phyloP scores from a whole-genome alignment of 2,113 vertebrate species.

The Psammodynastes pulverulentus region DNA sequence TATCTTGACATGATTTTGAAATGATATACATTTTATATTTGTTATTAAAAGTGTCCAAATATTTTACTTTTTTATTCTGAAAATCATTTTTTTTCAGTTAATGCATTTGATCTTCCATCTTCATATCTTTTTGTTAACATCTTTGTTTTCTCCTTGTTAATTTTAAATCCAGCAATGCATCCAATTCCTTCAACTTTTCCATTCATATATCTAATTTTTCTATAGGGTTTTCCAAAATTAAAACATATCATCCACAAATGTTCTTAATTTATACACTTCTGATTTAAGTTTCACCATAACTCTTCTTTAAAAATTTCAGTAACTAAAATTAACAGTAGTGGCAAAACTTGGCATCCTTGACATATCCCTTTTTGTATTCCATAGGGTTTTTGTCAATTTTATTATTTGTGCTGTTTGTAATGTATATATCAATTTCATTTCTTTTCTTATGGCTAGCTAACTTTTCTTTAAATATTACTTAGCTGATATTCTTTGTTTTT shows the following conservation, averaged over 20 bases:
- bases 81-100: background rate
- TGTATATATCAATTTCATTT: background rate
- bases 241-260: background rate
- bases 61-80: background rate
- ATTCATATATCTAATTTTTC: background rate
- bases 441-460: background rate
- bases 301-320: background rate
- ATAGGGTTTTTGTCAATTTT: background rate
- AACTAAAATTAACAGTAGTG: background rate
- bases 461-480: background rate
- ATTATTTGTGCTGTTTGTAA: background rate
- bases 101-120: too few species aligned
- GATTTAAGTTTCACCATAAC: background rate
- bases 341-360: background rate
- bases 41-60: background rate
- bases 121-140: too few species aligned
- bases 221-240: background rate
- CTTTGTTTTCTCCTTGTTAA: background rate
- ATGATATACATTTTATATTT: background rate
- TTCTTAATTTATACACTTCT: background rate
- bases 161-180: background rate
- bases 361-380: background rate
- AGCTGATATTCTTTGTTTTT: background rate
- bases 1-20: background rate
- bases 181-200: background rate